phyloP scores from a whole-genome alignment of 1,140 invertebrate genomes.

The Trachymyrmex septentrionalis region DNA sequence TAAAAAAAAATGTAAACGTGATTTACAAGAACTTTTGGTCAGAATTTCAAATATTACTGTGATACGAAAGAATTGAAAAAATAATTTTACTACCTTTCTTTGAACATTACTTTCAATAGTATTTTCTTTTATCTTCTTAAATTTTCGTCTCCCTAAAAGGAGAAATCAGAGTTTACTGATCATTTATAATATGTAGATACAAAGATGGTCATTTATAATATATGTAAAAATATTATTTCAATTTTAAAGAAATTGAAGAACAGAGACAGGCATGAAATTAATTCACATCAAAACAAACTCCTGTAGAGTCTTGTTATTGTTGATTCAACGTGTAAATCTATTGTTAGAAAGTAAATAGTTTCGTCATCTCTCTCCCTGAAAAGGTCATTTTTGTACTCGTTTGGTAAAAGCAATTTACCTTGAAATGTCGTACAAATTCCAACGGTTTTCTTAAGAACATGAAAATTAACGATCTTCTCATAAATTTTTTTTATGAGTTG shows the following conservation, averaged over 20 bases:
- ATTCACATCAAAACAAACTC: neutral
- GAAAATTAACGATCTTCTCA: neutral
- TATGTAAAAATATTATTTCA: neutral
- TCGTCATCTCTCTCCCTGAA: neutral
- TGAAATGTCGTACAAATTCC: neutral
- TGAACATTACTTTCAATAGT: too few species aligned
- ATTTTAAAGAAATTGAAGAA: neutral
- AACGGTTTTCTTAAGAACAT: neutral
- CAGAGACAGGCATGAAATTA: neutral
- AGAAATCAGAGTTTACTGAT: neutral
- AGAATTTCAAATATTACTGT: too few species aligned
- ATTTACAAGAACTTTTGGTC: too few species aligned
- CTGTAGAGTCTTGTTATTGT: neutral
- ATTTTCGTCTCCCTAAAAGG: neutral
- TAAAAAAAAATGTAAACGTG: too few species aligned
- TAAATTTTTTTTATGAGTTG: neutral
- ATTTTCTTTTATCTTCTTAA: too few species aligned
- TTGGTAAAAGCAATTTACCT: neutral
- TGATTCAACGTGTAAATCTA: neutral
- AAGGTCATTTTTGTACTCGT: conserved; percentile 24
- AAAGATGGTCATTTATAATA: neutral
- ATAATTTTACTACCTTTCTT: too few species aligned
- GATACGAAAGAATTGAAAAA: too few species aligned
- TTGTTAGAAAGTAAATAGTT: neutral
- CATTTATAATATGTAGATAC: too few species aligned